Evolutionary conservation across 2,888 invertebrate species (phyloP).

Genomic region (Ferrisia virgata): DNA sequence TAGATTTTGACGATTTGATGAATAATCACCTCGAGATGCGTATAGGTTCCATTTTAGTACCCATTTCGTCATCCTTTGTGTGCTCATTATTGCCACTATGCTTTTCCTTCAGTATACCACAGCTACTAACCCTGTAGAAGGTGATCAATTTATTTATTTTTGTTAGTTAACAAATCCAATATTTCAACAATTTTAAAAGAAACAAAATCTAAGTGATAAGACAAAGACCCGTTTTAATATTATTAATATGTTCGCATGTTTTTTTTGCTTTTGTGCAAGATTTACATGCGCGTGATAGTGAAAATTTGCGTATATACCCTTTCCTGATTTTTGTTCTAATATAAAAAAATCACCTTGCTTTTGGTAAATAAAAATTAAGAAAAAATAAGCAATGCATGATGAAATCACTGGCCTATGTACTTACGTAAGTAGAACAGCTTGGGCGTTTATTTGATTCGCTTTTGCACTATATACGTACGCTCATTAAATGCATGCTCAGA

Average conservation of each 20-base stretch:
- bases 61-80: neutral
- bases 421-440: neutral
- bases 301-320: neutral
- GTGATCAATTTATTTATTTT: neutral
- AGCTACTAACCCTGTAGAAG: neutral
- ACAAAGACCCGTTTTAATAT: constrained; percentile 4
- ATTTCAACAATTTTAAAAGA: neutral
- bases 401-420: neutral
- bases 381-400: neutral
- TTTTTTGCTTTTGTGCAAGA: neutral
- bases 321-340: neutral
- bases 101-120: neutral
- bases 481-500: neutral
- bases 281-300: neutral
- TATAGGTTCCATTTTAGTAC: neutral
- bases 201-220: neutral
- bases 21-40: neutral
- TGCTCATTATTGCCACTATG: neutral
- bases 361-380: neutral
- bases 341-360: neutral
- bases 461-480: neutral
- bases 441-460: neutral
- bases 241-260: neutral
- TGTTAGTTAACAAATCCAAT: neutral
- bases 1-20: neutral